These are phyloP conservation scores for Pedionomus torquatus DNA, from an alignment of 2,113 vertebrate genomes.

Conservation along the genomic window DNA sequence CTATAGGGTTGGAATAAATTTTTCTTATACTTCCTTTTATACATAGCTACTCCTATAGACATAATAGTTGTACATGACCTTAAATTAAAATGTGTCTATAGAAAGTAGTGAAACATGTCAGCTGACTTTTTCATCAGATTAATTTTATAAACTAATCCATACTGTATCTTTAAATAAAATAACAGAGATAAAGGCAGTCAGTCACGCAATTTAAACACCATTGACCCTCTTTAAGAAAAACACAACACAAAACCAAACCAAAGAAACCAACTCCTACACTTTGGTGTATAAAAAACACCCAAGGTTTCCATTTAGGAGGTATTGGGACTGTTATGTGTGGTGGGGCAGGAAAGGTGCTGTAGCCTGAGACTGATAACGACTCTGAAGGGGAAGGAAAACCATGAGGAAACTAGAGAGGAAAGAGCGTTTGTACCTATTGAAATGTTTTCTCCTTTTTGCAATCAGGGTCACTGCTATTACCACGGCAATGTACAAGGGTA, in stretches of 20 bases:
- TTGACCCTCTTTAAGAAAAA: neutral
- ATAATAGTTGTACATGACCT: neutral
- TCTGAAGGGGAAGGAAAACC: neutral
- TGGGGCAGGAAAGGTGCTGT: neutral
- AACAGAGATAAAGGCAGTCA: neutral
- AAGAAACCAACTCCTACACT: accelerated
- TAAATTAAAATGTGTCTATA: neutral
- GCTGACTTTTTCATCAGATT: neutral
- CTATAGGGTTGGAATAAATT: neutral
- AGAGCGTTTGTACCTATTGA: neutral
- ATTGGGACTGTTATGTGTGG: neutral
- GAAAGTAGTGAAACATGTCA: neutral
- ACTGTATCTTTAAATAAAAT: neutral
- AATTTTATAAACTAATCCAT: neutral
- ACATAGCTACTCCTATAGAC: neutral
- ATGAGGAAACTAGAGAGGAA: neutral
- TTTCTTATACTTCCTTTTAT: neutral
- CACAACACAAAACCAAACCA: neutral
- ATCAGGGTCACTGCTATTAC: constrained; percentile 76
- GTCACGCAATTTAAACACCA: neutral
- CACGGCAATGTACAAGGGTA: constrained; percentile 66
- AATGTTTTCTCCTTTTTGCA: neutral
- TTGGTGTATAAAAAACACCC: neutral
- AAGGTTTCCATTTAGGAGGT: neutral
- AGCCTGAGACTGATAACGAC: neutral